Base-by-base conservation (phyloP, 92 coral and sea anemone species). In the Nematostella vectensis region DNA sequence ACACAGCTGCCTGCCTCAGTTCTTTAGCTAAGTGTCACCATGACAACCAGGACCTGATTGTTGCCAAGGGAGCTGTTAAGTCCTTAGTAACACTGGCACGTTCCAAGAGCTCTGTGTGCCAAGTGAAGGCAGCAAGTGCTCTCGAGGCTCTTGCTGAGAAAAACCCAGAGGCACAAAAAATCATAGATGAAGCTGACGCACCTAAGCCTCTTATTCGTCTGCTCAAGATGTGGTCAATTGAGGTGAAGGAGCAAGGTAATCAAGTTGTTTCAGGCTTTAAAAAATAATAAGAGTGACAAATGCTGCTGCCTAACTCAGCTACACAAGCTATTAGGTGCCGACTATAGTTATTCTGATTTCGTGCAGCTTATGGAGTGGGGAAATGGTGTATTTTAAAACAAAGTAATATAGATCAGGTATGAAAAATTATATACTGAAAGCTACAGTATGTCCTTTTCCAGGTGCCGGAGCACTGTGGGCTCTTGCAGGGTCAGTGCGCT, bases 391-490 rank as follows among this genome's bases (percentile, higher is more conserved):
- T n/a, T n/a, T n/a, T n/a, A n/a, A n/a, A n/a, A n/a, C n/a, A n/a
- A n/a, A n/a, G n/a, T n/a, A n/a, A n/a, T n/a, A n/a, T n/a, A n/a
- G n/a, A n/a, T n/a, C n/a, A n/a, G n/a, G n/a, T n/a, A n/a, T n/a
- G n/a, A n/a, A n/a, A n/a, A n/a, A n/a, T n/a, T n/a, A n/a, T n/a
- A n/a, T n/a, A n/a, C n/a, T n/a, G n/a, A n/a, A n/a, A n/a, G n/a
- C n/a, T n/a, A n/a, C n/a, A n/a, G n/a, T n/a, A n/a, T n/a, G n/a
- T n/a, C n/a, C 40, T 33, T 33, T 27, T 27, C 22, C 58, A 91
- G 98, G 96, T 52, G 98, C 98, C 22, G 83, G 85, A 62, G 96
- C 96, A 15, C 59, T 91, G 59, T 91, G 98, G 98, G 93, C 98
- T 8, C 58, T 91, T 42, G 98, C 98, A 3, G 98, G 98, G 24